Base-by-base conservation (phyloP, 2,113 vertebrate genomes). In the Microcebus murinus region DNA sequence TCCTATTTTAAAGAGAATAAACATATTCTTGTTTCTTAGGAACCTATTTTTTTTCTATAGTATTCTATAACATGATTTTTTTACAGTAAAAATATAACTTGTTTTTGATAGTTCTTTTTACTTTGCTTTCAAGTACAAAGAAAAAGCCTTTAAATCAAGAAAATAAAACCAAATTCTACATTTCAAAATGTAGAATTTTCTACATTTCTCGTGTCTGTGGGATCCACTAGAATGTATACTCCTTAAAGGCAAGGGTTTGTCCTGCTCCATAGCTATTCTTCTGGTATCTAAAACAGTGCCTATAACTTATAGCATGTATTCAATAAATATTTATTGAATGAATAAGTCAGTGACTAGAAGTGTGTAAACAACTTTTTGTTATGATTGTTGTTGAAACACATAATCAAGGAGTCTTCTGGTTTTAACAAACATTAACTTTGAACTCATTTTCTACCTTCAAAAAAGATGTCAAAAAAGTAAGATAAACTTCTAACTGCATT, bases 71-170 rank as follows among this genome's bases (percentile, higher is more conserved):
- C 27, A 86, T 8, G 89, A 87, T 55, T 79, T 25, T 50, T 94
- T 94, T 68, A 67, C 8, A 87, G 80, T 71, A 95, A 74, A 87
- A 90, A 91, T 31, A 94, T 21, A 89, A 42, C 29, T 95, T 87
- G 39, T 83, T 86, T 71, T 74, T 87, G 29, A 55, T 6, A 59
- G 34, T 25, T 80, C 34, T 57, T 85, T 91, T 90, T 77, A 79
- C 63, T 86, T 73, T 95, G 21, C 2, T 82, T 77, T 70, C 29
- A 82, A 79, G 7, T 85, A 81, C 29, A 84, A 67, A 79, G 45
- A 86, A 80, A 85, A 59, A 81, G n/a, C 90, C 21, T 3, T 95
- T 82, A 92, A 59, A 14, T 61, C 12, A 80, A 52, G 61, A 59
- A 85, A 88, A 84, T 52, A 86, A 20, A 79, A 20, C 1, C 6